These are phyloP conservation scores for Spodoptera littoralis DNA, from an alignment of 2,888 invertebrate genomes.

Conservation along the genomic window DNA sequence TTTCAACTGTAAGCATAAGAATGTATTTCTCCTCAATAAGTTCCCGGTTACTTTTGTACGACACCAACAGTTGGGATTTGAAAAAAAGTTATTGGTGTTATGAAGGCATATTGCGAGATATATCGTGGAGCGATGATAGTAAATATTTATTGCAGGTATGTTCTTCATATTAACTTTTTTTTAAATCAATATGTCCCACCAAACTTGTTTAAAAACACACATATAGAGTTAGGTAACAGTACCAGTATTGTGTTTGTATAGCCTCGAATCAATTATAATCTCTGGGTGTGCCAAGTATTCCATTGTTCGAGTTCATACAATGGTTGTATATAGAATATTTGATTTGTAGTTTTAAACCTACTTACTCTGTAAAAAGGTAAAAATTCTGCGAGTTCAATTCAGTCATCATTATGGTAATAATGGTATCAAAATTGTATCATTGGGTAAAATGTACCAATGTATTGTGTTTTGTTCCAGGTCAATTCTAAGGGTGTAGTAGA, in stretches of 20 bases:
- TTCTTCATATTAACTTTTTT: not conserved
- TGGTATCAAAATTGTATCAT: too few species aligned
- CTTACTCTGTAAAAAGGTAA: not conserved
- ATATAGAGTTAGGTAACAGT: conserved; percentile 20
- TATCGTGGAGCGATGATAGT: conserved; percentile 86
- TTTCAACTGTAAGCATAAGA: conserved; percentile 50
- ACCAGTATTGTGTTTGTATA: conserved; percentile 17
- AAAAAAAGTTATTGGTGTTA: conserved; percentile 85
- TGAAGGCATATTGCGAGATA: conserved; percentile 79
- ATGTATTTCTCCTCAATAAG: conserved; percentile 90
- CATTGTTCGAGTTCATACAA: conserved; percentile 46
- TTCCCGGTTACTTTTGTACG: conserved; percentile 87
- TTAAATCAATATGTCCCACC: not conserved
- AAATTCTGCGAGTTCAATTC: too few species aligned
- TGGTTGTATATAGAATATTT: conserved; percentile 10
- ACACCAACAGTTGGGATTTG: conserved; percentile 86
- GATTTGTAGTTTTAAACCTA: not conserved
- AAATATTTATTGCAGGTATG: conserved; percentile 85
- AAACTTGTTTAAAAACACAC: not conserved
- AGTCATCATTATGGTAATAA: too few species aligned
- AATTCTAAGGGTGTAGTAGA: conserved; percentile 83
- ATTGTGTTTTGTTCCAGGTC: conserved; percentile 72
- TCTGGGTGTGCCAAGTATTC: conserved; percentile 50
- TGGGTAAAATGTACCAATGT: not conserved
- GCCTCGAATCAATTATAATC: conserved; percentile 18